Percentiles rank a stretch among this genome's conserved stretches.
phyloP scores from a whole-genome alignment of 2,888 invertebrate species.

The Agrypnus murinus region DNA sequence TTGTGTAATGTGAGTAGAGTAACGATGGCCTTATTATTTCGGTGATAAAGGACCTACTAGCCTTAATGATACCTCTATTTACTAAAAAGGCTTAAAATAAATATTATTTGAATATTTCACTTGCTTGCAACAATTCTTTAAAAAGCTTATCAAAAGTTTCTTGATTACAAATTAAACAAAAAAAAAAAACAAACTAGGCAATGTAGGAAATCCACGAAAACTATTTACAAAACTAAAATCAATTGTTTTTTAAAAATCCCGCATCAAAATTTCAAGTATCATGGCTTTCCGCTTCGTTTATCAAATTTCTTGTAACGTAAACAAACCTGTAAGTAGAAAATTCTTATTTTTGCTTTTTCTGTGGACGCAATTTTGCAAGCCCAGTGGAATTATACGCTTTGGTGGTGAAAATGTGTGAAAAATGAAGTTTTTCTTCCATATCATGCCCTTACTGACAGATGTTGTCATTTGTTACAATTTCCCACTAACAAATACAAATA shows the following conservation, averaged over 20 bases:
- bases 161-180: too few species aligned
- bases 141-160: too few species aligned
- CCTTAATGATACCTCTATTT: too few species aligned
- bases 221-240: slow-evolving; percentile 33
- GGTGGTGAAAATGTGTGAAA: slow-evolving; percentile 20
- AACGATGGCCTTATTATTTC: too few species aligned
- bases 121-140: too few species aligned
- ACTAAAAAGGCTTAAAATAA: too few species aligned
- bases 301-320: slow-evolving; percentile 56
- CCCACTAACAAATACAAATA: slow-evolving; percentile 36
- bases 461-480: slow-evolving; percentile 46
- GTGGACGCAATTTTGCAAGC: slow-evolving; percentile 1
- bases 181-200: too few species aligned
- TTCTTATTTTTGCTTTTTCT: slow-evolving; percentile 16
- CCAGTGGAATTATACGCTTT: slow-evolving; percentile 8
- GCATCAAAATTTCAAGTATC: slow-evolving; percentile 27
- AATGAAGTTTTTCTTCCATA: slow-evolving; percentile 30
- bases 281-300: slow-evolving; percentile 57
- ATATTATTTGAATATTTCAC: too few species aligned
- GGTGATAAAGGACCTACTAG: too few species aligned
- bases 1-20: too few species aligned
- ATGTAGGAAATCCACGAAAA: too few species aligned
- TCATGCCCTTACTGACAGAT: slow-evolving; percentile 40
- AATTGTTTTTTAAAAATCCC: slow-evolving; percentile 42
- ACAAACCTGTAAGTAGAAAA: slow-evolving; percentile 54